Base-by-base conservation (phyloP, 2,888 invertebrate species). In the Bhutanitis thaidina region DNA sequence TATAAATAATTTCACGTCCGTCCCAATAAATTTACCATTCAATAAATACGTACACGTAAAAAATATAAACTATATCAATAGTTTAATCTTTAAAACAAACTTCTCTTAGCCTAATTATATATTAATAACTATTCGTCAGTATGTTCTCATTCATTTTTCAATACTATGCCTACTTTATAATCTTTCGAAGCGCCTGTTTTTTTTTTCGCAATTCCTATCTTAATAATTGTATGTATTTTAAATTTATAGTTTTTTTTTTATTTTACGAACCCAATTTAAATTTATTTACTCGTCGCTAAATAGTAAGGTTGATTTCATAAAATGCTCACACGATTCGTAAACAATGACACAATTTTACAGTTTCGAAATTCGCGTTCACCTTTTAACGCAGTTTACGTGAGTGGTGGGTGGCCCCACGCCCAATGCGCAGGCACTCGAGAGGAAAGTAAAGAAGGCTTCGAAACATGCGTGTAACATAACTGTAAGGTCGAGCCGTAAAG, bases 41-140 rank as follows among this genome's bases (percentile, higher is more conserved):
- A 88, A 89, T 89, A 89, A 89, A 88, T 89, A 89, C 88, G 83
- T 88, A 89, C 86, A 89, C 82, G 89, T 89, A 89, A 88, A 89
- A 89, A 89, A 89, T 89, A 89, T 89, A 89, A 89, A 89, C 89
- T 89, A 89, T 89, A 87, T 89, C 81, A 83, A 89, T 89, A 89
- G 89, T 89, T 89, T 88, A 89, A 89, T 89, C 88, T 89, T 88
- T 87, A 88, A 89, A 89, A 89, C 88, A 88, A 89, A 89, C 88
- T 84, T 87, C 68, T 59, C 80, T 82, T 80, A 78, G 53, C 57
- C 86, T 88, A 88, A 85, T 86, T 86, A 88, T 88, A 88, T 89
- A 89, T 89, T 88, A 88, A 87, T 89, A 87, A 87, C 88, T 88
- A 89, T 88, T 81, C 74, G 80, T 87, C 88, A 84, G 84, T 85